Conservation (phyloP, 2,888 invertebrate species). For the Acronicta alni region DNA sequence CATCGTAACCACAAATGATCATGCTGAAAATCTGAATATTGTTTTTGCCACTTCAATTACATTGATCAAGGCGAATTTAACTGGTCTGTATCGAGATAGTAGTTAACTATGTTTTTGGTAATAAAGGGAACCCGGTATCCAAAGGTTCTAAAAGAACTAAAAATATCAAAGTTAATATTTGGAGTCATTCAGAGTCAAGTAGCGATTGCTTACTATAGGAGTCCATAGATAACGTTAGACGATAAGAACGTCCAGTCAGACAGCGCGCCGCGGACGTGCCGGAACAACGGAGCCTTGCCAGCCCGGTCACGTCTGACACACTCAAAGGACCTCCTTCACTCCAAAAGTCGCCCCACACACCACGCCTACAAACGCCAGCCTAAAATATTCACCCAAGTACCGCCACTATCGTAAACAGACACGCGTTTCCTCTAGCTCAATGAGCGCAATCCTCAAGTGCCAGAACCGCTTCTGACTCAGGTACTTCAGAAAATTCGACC, state of each 20-base stretch:
- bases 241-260: constrained; percentile 51
- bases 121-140: background rate
- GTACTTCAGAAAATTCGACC: constrained; percentile 80
- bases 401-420: constrained; percentile 72
- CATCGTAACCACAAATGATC: constrained; percentile 11
- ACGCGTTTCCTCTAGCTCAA: constrained; percentile 81
- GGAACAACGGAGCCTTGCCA: constrained; percentile 65
- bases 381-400: constrained; percentile 63
- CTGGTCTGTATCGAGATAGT: background rate
- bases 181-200: constrained; percentile 7
- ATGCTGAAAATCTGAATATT: constrained; percentile 8
- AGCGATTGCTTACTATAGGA: constrained; percentile 15
- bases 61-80: background rate
- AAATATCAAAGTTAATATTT: background rate
- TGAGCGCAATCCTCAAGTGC: constrained; percentile 77
- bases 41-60: background rate
- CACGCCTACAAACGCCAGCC: constrained; percentile 47
- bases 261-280: constrained; percentile 56
- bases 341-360: constrained; percentile 55
- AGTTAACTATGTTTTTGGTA: background rate
- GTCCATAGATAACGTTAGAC: constrained; percentile 29
- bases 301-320: constrained; percentile 81
- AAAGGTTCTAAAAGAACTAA: background rate
- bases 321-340: constrained; percentile 72
- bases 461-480: constrained; percentile 77